These are phyloP conservation scores for Neelides sp. DNA, from an alignment of 1,140 invertebrate genomes.

Conservation along the genomic window DNA sequence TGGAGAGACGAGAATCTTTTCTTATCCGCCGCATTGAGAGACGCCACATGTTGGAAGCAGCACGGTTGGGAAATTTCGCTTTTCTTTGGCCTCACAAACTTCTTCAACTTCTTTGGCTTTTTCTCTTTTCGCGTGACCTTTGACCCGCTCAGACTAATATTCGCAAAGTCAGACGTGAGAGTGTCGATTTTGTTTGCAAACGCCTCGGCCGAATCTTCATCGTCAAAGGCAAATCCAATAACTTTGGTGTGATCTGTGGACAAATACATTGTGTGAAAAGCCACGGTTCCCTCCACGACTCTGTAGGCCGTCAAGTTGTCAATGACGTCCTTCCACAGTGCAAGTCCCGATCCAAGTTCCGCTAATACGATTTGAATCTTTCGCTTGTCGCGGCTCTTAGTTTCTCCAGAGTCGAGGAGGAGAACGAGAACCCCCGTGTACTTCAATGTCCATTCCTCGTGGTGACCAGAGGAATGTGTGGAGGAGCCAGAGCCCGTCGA, in stretches of 20 bases:
- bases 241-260: conserved; percentile 52
- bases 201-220: conserved; percentile 54
- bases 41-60: conserved; percentile 74
- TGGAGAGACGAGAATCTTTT: conserved; percentile 54
- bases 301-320: conserved; percentile 47
- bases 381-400: conserved; percentile 53
- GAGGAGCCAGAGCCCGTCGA: not conserved
- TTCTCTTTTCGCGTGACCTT: conserved; percentile 46
- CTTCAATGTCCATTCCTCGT: conserved; percentile 53
- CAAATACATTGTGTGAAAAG: conserved; percentile 71
- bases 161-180: conserved; percentile 62
- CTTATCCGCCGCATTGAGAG: conserved; percentile 55
- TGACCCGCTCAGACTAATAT: conserved; percentile 58
- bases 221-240: conserved; percentile 63
- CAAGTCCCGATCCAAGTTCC: conserved; percentile 70
- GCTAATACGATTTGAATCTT: conserved; percentile 62
- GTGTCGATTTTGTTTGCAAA: conserved; percentile 55
- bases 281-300: conserved; percentile 43
- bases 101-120: conserved; percentile 36
- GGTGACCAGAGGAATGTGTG: not conserved
- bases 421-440: conserved; percentile 70
- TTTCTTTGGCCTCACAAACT: conserved; percentile 50
- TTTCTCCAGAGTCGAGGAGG: conserved; percentile 61
- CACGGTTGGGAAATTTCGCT: conserved; percentile 73
- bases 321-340: conserved; percentile 72